Percentiles rank a stretch among this genome's conserved stretches.
Evolutionary conservation across 2,888 invertebrate species (phyloP).

Genomic region (Papilio protenor): DNA sequence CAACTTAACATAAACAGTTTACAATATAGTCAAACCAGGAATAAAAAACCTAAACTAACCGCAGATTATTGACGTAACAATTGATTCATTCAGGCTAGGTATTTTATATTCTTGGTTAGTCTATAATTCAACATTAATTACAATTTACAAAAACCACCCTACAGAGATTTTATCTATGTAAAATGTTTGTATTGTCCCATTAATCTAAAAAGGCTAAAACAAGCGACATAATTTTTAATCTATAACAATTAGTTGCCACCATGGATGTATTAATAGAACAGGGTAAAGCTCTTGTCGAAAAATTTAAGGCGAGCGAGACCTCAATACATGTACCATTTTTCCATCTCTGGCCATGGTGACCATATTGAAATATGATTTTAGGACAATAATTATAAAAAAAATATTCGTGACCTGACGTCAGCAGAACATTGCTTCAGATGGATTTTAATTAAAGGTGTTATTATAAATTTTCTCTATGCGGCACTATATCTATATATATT

Average conservation of each 20-base stretch:
- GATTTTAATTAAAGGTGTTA: too few species aligned
- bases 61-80: neutral
- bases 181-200: slow-evolving; percentile 49
- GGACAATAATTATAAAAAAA: too few species aligned
- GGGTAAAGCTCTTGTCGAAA: too few species aligned
- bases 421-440: too few species aligned
- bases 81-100: neutral
- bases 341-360: too few species aligned
- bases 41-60: neutral
- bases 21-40: slow-evolving; percentile 2
- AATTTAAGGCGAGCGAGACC: too few species aligned
- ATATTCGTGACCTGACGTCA: too few species aligned
- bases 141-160: slow-evolving; percentile 43
- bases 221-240: neutral
- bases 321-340: too few species aligned
- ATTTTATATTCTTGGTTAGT: neutral
- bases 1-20: slow-evolving; percentile 35
- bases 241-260: neutral
- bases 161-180: slow-evolving; percentile 49
- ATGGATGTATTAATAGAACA: too few species aligned
- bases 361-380: too few species aligned
- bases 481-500: too few species aligned
- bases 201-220: slow-evolving; percentile 46
- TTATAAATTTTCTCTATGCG: too few species aligned
- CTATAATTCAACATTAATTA: slow-evolving; percentile 33